These are phyloP conservation scores for Magallana nippona DNA, from an alignment of 2,888 invertebrate species.

Conservation along the genomic window DNA sequence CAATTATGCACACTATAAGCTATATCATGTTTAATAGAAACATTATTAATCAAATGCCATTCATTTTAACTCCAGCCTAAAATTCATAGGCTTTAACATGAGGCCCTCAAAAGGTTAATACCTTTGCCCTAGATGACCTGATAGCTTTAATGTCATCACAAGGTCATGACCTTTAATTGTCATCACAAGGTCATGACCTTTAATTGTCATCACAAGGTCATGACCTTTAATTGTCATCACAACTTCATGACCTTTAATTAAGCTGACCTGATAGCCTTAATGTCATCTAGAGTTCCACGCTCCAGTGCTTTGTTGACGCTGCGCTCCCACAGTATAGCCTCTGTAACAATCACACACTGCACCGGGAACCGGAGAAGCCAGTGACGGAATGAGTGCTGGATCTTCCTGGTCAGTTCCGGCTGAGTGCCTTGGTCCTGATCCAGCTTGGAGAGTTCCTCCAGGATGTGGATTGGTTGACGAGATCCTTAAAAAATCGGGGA, in stretches of 20 bases:
- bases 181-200: too few species aligned
- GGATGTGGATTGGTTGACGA: slow-evolving; percentile 68
- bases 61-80: too few species aligned
- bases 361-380: slow-evolving; percentile 77
- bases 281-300: slow-evolving; percentile 66
- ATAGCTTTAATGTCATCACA: too few species aligned
- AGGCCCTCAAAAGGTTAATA: too few species aligned
- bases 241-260: neutral
- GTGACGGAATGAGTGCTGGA: slow-evolving; percentile 70
- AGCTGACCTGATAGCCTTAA: slow-evolving; percentile 59
- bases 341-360: slow-evolving; percentile 76
- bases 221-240: too few species aligned
- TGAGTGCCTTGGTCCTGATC: slow-evolving; percentile 46
- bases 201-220: too few species aligned
- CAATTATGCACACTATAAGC: too few species aligned
- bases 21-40: too few species aligned
- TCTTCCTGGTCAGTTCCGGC: slow-evolving; percentile 55
- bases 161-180: too few species aligned
- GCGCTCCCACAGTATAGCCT: slow-evolving; percentile 76
- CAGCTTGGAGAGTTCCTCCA: slow-evolving; percentile 71
- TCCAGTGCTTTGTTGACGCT: slow-evolving; percentile 68
- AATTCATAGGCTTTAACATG: too few species aligned
- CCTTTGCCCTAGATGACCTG: too few species aligned
- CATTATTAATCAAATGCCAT: too few species aligned
- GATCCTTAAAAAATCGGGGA: slow-evolving; percentile 43